phyloP scores from a whole-genome alignment of 2,888 invertebrate genomes.

The Nymphalis urticae region DNA sequence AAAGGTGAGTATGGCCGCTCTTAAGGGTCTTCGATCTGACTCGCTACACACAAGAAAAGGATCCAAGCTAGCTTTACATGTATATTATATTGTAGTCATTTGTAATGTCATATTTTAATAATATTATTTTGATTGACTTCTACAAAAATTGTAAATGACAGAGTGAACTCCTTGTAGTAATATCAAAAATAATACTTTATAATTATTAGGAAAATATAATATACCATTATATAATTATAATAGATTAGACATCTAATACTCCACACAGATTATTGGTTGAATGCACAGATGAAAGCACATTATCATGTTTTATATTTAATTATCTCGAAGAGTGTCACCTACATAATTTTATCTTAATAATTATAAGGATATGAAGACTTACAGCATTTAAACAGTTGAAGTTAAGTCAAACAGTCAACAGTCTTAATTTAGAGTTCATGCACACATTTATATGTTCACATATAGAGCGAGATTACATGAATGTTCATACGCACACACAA shows the following conservation, averaged over 20 bases:
- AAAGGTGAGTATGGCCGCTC: background rate
- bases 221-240: conserved; percentile 1
- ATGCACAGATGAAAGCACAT: background rate
- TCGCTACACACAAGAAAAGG: background rate
- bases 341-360: background rate
- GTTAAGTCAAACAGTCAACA: conserved; percentile 27
- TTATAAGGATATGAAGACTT: conserved; percentile 11
- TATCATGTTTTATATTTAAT: background rate
- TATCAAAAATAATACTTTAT: conserved; percentile 15
- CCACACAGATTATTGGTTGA: background rate
- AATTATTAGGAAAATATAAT: conserved; percentile 1
- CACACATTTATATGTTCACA: conserved; percentile 21
- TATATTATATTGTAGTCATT: background rate
- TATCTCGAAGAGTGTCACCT: background rate
- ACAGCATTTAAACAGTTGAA: conserved; percentile 16
- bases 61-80: no score
- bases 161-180: conserved; percentile 1
- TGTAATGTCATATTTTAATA: background rate
- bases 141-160: no score
- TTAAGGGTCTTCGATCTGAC: background rate
- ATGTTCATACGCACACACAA: conserved; percentile 47
- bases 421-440: conserved; percentile 30
- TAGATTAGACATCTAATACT: background rate
- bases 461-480: conserved; percentile 32
- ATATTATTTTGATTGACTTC: background rate